Evolutionary conservation across 2,113 vertebrate genomes (phyloP).

Genomic region (Procavia capensis): DNA sequence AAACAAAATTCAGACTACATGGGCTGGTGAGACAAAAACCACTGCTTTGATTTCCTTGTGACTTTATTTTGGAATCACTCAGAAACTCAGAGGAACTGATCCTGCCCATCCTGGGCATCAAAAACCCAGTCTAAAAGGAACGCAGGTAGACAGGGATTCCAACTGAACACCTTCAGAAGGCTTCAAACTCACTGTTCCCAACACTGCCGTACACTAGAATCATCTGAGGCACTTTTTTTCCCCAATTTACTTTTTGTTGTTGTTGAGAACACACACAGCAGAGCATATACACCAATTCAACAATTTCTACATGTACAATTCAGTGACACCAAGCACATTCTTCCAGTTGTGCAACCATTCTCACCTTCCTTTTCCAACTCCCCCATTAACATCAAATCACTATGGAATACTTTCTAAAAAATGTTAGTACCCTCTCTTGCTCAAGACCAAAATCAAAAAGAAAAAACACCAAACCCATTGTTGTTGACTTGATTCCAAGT

Average conservation of each 20-base stretch:
- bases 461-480: too few relatives aligned
- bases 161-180: not conserved
- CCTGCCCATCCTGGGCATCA: not conserved
- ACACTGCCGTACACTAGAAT: not conserved
- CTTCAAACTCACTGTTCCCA: not conserved
- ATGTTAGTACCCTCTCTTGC: not conserved
- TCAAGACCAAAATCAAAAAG: too few relatives aligned
- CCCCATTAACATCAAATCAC: not conserved
- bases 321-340: not conserved
- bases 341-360: not conserved
- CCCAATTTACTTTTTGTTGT: not conserved
- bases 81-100: not conserved
- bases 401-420: too few relatives aligned
- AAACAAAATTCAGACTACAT: not conserved
- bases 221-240: not conserved
- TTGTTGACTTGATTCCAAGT: too few relatives aligned
- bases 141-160: not conserved
- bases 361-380: not conserved
- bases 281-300: not conserved
- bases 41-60: not conserved
- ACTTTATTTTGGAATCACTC: not conserved
- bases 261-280: not conserved
- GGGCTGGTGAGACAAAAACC: not conserved
- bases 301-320: not conserved
- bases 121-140: not conserved